Evolutionary conservation across 2,888 invertebrate genomes (phyloP), one percentile per base, ranked within the genome.

Genomic region (Ceriagrion tenellum): DNA sequence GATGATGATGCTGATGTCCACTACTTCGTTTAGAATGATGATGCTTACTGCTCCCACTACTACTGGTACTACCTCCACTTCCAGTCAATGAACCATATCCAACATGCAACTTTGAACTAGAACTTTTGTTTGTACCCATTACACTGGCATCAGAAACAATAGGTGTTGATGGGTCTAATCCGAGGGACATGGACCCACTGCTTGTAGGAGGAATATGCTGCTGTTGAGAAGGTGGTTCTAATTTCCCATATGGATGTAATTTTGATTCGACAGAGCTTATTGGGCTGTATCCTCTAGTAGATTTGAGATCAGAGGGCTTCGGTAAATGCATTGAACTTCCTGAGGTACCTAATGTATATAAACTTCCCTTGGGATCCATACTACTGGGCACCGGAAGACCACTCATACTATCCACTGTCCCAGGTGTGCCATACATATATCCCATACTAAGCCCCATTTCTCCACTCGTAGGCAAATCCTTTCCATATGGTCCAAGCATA

Each of bases 311-410:
- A 93, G 63, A 47, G 30, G 93, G 69, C 69, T 93, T 93, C 23
- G 93, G 93, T 93, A 93, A 69, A 93, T 93, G 93, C 93, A 93
- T 93, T n/a, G 93, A 69, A 93, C 74, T n/a, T 30, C 93, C 93
- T 26, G 93, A 93, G 69, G 93, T 47, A 93, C 93, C 56, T n/a
- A 93, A 35, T 40, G 93, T 40, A 59, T 93, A 93, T 40, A 93
- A 47, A n/a, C 69, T 93, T n/a, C 93, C 69, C 74, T 93, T 93
- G 16, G 93, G 69, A 47, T 93, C 93, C 93, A 93, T 93, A 55
- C 69, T 69, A 47, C 93, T 55, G 12, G 93, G 93, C 4, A 93
- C 93, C 74, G 93, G 23, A 47, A 93, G 93, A 18, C 93, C 93
- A 47, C 69, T 69, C 93, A 93, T 93, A 74, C 93, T 69, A 47